Percentiles rank a stretch among this genome's conserved stretches.
phyloP scores from a whole-genome alignment of 2,113 vertebrate genomes.

The Salvelinus fontinalis region DNA sequence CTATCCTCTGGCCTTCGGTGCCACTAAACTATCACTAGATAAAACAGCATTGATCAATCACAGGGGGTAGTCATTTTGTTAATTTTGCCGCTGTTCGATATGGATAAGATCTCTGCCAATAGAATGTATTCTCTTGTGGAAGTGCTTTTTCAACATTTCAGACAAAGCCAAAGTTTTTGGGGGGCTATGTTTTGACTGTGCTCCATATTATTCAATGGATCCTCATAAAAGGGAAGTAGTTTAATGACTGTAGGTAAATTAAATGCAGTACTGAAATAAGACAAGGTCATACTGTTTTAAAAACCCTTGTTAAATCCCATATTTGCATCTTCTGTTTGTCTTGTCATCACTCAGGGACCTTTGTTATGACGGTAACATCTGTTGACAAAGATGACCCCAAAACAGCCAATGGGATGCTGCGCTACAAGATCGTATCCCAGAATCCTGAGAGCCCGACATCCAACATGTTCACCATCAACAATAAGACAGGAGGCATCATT shows the following conservation, averaged over 20 bases:
- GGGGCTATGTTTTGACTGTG: not conserved
- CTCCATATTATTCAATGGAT: too few species aligned
- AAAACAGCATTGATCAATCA: constrained; percentile 27
- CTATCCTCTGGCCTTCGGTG: constrained; percentile 5
- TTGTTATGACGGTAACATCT: constrained; percentile 94
- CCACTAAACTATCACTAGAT: constrained; percentile 14
- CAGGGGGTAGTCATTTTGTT: constrained; percentile 25
- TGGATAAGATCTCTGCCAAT: not conserved
- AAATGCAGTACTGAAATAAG: too few species aligned
- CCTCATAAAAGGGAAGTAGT: too few species aligned
- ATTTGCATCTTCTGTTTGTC: constrained; percentile 7
- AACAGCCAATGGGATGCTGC: constrained; percentile 89
- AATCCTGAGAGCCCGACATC: constrained; percentile 88
- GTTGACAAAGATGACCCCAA: constrained; percentile 94
- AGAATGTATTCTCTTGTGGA: not conserved
- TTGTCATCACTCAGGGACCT: constrained; percentile 80
- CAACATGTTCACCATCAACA: constrained; percentile 99
- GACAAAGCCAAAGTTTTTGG: not conserved
- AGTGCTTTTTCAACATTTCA: constrained; percentile 12
- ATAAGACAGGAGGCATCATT: constrained; percentile 94
- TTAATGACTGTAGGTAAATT: too few species aligned
- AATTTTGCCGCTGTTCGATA: constrained; percentile 5
- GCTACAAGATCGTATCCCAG: constrained; percentile 97
- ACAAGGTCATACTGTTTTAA: too few species aligned
- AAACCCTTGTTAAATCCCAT: not conserved